Percentiles rank a stretch among this genome's conserved stretches.
These are phyloP conservation scores for Formica selysi DNA, from an alignment of 1,140 invertebrate species.

Conservation along the genomic window DNA sequence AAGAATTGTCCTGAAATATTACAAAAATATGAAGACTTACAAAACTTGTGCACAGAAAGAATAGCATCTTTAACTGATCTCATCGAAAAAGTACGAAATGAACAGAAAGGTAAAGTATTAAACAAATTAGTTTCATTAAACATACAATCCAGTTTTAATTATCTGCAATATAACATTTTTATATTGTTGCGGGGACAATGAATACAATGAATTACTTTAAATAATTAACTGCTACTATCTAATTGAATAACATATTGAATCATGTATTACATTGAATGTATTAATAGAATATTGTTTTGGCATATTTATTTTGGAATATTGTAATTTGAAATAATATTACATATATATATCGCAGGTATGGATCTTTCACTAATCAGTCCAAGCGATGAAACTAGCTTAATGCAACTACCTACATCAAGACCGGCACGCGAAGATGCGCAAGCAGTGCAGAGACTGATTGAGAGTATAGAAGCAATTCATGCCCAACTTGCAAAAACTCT, in stretches of 20 bases:
- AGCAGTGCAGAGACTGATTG: conserved; percentile 76
- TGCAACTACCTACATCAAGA: conserved; percentile 71
- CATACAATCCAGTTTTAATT: not conserved
- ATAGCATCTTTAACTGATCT: conserved; percentile 81
- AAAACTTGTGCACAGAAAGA: conserved; percentile 80
- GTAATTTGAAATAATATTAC: not conserved
- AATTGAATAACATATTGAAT: conserved; percentile 14
- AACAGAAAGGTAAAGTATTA: conserved; percentile 77
- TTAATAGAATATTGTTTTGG: not conserved
- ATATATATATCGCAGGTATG: conserved; percentile 58
- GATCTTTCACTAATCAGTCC: conserved; percentile 71
- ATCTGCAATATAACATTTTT: conserved; percentile 14
- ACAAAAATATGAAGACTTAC: conserved; percentile 80
- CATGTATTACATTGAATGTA: not conserved
- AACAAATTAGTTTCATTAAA: conserved; percentile 44
- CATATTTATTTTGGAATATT: too few relatives aligned
- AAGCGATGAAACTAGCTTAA: conserved; percentile 75
- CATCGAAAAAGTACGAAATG: conserved; percentile 80
- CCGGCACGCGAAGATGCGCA: conserved; percentile 65
- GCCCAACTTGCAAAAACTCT: conserved; percentile 78
- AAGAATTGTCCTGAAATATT: conserved; percentile 78
- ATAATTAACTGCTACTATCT: not conserved
- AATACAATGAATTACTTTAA: conserved; percentile 7
- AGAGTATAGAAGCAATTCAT: conserved; percentile 81
- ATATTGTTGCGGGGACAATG: not conserved